A percentile compares a stretch with the other conserved stretches of the same genome.
These are phyloP conservation scores for Ecdyonurus torrentis DNA, from an alignment of 2,888 invertebrate genomes.

Conservation along the genomic window DNA sequence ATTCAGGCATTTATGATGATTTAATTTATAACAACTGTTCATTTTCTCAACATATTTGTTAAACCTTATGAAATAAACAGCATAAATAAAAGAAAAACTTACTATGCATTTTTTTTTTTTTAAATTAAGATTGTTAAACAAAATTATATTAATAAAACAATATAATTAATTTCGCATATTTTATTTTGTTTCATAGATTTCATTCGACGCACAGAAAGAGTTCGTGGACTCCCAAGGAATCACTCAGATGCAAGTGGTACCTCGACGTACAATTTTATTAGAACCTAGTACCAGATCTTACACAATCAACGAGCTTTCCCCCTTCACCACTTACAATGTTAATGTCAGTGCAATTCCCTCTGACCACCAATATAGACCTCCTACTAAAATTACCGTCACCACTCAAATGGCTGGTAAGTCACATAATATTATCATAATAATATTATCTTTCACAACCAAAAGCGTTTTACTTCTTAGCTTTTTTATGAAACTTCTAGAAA, in stretches of 20 bases:
- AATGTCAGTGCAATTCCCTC: conserved; percentile 82
- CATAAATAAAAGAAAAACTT: not conserved
- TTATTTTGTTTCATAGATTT: conserved; percentile 32
- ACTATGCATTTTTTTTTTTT: not conserved
- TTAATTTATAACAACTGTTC: too few species aligned
- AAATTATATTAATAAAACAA: not conserved
- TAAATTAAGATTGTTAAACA: not conserved
- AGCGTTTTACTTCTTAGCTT: too few species aligned
- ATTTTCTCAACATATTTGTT: too few species aligned
- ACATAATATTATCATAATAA: too few species aligned
- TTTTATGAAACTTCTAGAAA: too few species aligned
- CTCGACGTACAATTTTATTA: conserved; percentile 51
- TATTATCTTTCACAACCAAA: too few species aligned
- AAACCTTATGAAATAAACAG: too few species aligned
- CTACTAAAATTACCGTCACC: conserved; percentile 83
- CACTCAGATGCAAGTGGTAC: conserved; percentile 71
- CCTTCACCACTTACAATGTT: conserved; percentile 87
- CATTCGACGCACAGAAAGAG: conserved; percentile 83
- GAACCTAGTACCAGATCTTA: conserved; percentile 52
- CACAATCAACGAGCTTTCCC: conserved; percentile 75
- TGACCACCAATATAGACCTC: conserved; percentile 67
- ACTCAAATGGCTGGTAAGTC: conserved; percentile 74
- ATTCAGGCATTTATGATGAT: too few species aligned
- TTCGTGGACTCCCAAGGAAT: conserved; percentile 88
- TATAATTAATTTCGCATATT: too few species aligned